phyloP scores from a whole-genome alignment of 2,113 vertebrate species.

The Miniopterus natalensis region DNA sequence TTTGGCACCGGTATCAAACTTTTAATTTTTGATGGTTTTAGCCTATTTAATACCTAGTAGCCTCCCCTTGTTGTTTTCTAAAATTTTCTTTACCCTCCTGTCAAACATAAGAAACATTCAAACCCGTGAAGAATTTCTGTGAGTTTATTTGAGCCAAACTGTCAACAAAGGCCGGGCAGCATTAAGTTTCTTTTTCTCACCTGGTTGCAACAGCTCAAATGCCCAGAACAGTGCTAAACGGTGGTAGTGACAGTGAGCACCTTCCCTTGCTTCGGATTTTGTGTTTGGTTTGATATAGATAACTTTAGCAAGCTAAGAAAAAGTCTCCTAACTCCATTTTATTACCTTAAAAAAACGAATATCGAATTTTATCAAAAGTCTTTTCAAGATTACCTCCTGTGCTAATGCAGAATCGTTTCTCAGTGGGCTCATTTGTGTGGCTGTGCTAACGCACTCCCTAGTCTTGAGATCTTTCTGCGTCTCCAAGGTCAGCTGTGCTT shows the following conservation, averaged over 20 bases:
- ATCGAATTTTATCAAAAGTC: background rate
- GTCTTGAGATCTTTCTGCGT: background rate
- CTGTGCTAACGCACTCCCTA: background rate
- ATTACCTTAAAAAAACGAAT: background rate
- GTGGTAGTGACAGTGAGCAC: background rate
- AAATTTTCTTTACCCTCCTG: background rate
- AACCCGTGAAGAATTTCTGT: too few species aligned
- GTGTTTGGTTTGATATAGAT: background rate
- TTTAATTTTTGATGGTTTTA: background rate
- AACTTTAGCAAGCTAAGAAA: background rate
- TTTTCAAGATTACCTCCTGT: constrained; percentile 5
- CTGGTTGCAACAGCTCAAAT: background rate
- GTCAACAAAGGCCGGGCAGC: too few species aligned
- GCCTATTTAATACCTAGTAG: background rate
- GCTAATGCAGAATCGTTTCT: background rate
- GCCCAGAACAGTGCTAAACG: background rate
- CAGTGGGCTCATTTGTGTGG: background rate
- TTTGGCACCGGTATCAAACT: background rate
- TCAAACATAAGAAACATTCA: too few species aligned
- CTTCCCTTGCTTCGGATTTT: constrained; percentile 22
- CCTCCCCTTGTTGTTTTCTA: background rate
- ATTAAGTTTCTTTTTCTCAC: background rate
- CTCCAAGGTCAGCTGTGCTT: background rate
- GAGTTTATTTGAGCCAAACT: too few species aligned
- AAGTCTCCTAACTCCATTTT: background rate